Base-by-base conservation (phyloP, 2,888 invertebrate species). In the Gymnocheta viridis region DNA sequence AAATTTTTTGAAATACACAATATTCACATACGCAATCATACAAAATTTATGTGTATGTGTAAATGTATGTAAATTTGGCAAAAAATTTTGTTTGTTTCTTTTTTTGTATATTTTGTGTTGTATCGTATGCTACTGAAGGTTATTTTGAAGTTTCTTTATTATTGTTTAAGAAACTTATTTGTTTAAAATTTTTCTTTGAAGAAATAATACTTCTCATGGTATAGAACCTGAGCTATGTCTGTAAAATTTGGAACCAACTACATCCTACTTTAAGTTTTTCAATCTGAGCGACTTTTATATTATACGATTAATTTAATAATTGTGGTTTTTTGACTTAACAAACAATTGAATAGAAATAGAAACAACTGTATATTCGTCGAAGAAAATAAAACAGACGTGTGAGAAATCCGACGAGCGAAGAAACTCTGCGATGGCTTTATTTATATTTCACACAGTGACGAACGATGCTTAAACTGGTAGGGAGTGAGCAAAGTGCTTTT, bases 1-100 rank as follows among this genome's bases (percentile, higher is more conserved):
- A 58, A 49, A 56, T 77, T 58, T 38, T 67, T 67, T 49, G 29
- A 6, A 56, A 77, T 44, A 51, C 22, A n/a, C n/a, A n/a, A n/a
- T n/a, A 86, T 85, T 79, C 80, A 86, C 82, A 67, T 66, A 66
- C 49, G 66, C 54, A 80, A 82, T 9, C 44, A 32, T 2, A 19
- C 44, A 35, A 7, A 3, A 47, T 58, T 19, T 54, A n/a, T 44
- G 29, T 62, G 6, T 29, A 19, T 35, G 12, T 56, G n/a, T n/a
- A n/a, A n/a, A 19, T 67, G 12, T 64, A 7, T 47, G 3, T 58
- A 44, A 67, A 56, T 14, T 22, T 6, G 14, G 12, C 44, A 38
- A 41, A 29, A 64, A 4, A 32, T 7, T 14, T 14, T 32, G 4
- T 7, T 32, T 38, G 38, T 12, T 7, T 51, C 9, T 0, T 51